Base-by-base conservation (phyloP, 92 coral and sea anemone genomes). In the Porites rus region DNA sequence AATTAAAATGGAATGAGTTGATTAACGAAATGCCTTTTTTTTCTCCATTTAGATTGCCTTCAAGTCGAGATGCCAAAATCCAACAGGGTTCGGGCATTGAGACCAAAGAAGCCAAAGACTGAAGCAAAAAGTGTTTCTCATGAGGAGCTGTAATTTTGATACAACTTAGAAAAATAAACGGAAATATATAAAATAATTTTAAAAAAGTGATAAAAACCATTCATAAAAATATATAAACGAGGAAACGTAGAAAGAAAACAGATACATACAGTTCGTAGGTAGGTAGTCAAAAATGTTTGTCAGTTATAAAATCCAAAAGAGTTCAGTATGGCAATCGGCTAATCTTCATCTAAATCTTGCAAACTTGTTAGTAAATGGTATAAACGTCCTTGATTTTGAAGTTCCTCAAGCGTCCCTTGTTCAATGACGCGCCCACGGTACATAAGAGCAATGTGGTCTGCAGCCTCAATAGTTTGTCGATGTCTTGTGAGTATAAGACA, bases 341-440 rank as follows among this genome's bases (percentile, higher is more conserved):
- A 84, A 68, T 72, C 65, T 43, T 80, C 83, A 58, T 80, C 79
- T 9, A 69, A 53, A 60, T 16, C 82, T 54, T 84, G 86, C 59
- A 78, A 82, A n/a, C 74, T 83, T 14, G 91, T 88, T 38, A 94
- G 90, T 46, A 88, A 76, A 63, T 90, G 68, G 69, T 84, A 86
- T 75, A 94, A 78, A 18, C 90, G 87, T 24, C 91, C 86, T 62
- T 75, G 81, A 7, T 82, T 84, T 75, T 77, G 53, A 58, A 96
- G 86, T 71, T 94, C 98, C 3, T 88, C 87, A 20, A 80, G 91
- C 0, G 94, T 90, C 22, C 98, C 98, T 51, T 96, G 96, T 67
- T 94, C 98, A 66, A 96, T 66, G 11, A 96, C 93, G 85, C 88
- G 94, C 86, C 98, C 98, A 69, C 91, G 98, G 81, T 91, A 94